Evolutionary conservation across 2,888 invertebrate genomes (phyloP).

Genomic region (Clitarchus hookeri): DNA sequence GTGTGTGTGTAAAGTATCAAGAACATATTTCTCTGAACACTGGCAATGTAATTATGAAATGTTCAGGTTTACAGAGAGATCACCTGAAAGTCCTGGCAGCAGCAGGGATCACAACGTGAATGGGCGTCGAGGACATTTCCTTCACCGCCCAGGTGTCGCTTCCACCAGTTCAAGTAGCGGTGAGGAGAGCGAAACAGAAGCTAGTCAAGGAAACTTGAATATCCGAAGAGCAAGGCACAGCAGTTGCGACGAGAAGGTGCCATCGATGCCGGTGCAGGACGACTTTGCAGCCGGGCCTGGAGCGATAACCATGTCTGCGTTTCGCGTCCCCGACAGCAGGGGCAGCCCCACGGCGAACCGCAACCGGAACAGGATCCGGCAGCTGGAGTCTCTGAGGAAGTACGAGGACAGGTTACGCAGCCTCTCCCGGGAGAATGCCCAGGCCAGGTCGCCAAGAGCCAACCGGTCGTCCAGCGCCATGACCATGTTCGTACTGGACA

Average conservation of each 20-base stretch:
- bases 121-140: conserved; percentile 63
- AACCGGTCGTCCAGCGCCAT: conserved; percentile 62
- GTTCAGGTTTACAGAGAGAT: background rate
- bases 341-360: conserved; percentile 45
- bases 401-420: conserved; percentile 66
- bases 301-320: conserved; percentile 37
- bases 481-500: conserved; percentile 85
- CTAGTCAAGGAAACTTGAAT: background rate
- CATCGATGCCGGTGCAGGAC: background rate
- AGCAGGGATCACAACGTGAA: conserved; percentile 74
- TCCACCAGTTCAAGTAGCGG: conserved; percentile 37
- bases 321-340: conserved; percentile 31
- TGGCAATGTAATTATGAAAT: background rate
- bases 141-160: background rate
- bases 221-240: background rate
- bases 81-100: background rate
- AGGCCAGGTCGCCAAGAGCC: background rate
- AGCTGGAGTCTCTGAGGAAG: conserved; percentile 65
- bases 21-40: no score
- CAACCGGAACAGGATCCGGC: conserved; percentile 63
- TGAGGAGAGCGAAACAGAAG: conserved; percentile 37
- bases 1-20: no score
- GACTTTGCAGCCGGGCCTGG: conserved; percentile 27
- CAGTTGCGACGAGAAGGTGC: background rate
- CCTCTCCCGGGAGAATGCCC: conserved; percentile 40